These are phyloP conservation scores for Muscidifurax raptorellus DNA, from an alignment of 1,140 invertebrate species.

Conservation along the genomic window DNA sequence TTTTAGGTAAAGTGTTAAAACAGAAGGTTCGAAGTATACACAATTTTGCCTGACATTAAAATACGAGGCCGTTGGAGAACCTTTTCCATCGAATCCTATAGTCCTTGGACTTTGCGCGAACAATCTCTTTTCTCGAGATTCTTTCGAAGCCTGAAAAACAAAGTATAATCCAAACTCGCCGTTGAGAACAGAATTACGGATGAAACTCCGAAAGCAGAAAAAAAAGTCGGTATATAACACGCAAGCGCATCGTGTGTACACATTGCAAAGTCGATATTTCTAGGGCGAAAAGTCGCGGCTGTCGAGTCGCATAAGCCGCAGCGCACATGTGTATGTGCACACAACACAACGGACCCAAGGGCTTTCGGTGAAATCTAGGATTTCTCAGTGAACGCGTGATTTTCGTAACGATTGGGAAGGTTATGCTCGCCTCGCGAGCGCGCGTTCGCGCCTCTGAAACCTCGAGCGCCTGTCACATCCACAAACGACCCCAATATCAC, in stretches of 20 bases:
- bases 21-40: no score
- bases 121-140: no score
- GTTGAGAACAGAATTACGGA: no score
- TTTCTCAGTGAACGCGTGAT: slow-evolving; percentile 54
- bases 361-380: slow-evolving; percentile 55
- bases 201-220: no score
- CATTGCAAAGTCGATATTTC: slow-evolving; percentile 32
- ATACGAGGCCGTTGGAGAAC: no score
- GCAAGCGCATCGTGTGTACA: not conserved
- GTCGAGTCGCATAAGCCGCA: not conserved
- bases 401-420: slow-evolving; percentile 54
- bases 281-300: slow-evolving; percentile 48
- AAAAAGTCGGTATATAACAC: not conserved
- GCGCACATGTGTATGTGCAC: not conserved
- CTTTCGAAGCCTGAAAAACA: no score
- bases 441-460: slow-evolving; percentile 35
- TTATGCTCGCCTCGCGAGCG: slow-evolving; percentile 3
- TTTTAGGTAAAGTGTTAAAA: no score
- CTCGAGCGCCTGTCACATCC: slow-evolving; percentile 36
- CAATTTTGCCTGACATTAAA: no score
- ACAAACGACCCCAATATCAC: slow-evolving; percentile 45
- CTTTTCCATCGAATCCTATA: no score
- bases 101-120: no score
- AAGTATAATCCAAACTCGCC: no score
- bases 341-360: slow-evolving; percentile 50